These are phyloP conservation scores for Tiphia femorata DNA, from an alignment of 2,888 invertebrate species.

Conservation along the genomic window DNA sequence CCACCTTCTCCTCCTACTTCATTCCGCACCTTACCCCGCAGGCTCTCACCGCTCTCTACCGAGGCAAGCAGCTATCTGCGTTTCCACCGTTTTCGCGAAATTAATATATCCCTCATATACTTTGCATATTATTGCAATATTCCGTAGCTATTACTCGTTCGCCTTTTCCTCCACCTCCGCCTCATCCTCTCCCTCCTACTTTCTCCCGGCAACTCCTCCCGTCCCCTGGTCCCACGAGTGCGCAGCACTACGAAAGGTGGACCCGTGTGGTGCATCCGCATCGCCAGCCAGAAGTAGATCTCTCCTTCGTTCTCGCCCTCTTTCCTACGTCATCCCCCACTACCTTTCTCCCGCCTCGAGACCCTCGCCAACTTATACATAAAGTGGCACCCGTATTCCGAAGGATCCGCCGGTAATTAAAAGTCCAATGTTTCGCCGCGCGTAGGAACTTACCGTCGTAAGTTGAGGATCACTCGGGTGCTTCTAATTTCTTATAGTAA, in stretches of 20 bases:
- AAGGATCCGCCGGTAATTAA: not conserved
- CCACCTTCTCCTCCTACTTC: conserved; percentile 43
- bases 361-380: not conserved
- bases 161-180: conserved; percentile 46
- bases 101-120: conserved; percentile 69
- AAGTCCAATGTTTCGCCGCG: not conserved
- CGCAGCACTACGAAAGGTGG: conserved; percentile 36
- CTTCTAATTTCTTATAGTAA: no score
- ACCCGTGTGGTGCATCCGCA: conserved; percentile 36
- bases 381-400: not conserved
- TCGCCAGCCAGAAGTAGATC: conserved; percentile 39
- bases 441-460: no score
- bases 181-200: conserved; percentile 2
- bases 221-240: conserved; percentile 11
- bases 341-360: not conserved
- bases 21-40: conserved; percentile 55
- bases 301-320: conserved; percentile 12
- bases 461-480: no score
- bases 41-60: conserved; percentile 37
- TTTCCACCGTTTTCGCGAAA: conserved; percentile 67
- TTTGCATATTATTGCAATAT: conserved; percentile 69
- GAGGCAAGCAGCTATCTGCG: conserved; percentile 54
- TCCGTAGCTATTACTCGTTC: conserved; percentile 65
- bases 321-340: conserved; percentile 11
- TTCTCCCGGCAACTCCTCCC: conserved; percentile 23